A percentile compares a stretch with the other conserved stretches of the same genome.
These are phyloP conservation scores for Nymphalis io DNA, from an alignment of 1,140 invertebrate species.

Conservation along the genomic window DNA sequence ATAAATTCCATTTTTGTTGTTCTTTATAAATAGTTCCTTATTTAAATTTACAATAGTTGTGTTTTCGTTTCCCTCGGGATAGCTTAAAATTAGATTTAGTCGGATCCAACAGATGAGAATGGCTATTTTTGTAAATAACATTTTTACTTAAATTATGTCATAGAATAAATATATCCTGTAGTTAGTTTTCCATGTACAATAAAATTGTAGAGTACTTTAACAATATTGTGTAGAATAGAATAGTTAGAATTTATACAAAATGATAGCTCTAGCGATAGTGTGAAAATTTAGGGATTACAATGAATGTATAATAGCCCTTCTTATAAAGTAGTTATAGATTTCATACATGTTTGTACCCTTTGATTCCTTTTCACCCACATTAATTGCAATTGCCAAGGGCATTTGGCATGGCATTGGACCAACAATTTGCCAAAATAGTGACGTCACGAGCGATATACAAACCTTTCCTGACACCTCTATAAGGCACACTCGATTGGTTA, in stretches of 20 bases:
- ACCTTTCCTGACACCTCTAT: not conserved
- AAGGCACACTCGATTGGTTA: not conserved
- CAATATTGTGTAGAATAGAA: slow-evolving; percentile 62
- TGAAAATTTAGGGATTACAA: slow-evolving; percentile 65
- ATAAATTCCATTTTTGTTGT: slow-evolving; percentile 18
- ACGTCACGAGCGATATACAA: not conserved
- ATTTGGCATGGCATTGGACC: slow-evolving; percentile 8
- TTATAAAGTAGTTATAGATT: slow-evolving; percentile 62
- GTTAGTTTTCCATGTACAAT: slow-evolving; percentile 79
- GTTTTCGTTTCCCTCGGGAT: slow-evolving; percentile 47
- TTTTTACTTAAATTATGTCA: slow-evolving; percentile 78
- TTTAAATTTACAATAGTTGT: slow-evolving; percentile 49
- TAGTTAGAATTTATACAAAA: slow-evolving; percentile 80
- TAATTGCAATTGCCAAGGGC: slow-evolving; percentile 1
- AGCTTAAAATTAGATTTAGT: slow-evolving; percentile 57
- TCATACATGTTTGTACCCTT: slow-evolving; percentile 55
- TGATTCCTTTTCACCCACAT: not conserved
- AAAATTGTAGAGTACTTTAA: slow-evolving; percentile 77
- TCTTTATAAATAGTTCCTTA: slow-evolving; percentile 61
- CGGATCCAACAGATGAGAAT: slow-evolving; percentile 67
- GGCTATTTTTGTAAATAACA: slow-evolving; percentile 80
- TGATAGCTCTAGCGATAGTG: slow-evolving; percentile 68
- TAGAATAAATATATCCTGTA: slow-evolving; percentile 76
- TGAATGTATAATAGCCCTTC: slow-evolving; percentile 69
- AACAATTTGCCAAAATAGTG: not conserved